Conservation (phyloP, 1,140 invertebrate genomes). For the Carcinoscorpius rotundicauda region DNA sequence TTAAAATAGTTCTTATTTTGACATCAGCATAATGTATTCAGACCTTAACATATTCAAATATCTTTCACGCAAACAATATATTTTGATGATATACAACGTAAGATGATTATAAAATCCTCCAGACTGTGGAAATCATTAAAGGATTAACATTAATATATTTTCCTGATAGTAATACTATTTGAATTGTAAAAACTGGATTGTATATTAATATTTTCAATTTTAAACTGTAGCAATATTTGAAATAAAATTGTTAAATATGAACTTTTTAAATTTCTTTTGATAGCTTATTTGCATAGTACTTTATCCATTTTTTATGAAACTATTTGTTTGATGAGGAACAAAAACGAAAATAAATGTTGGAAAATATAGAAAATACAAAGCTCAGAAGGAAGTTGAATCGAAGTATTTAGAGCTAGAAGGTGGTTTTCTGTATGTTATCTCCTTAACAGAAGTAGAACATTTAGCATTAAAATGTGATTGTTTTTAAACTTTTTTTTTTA, state of each 20-base stretch:
- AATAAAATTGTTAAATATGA: too few relatives aligned
- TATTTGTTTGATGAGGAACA: too few relatives aligned
- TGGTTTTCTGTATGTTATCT: neutral
- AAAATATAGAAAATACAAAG: neutral
- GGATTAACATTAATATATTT: too few relatives aligned
- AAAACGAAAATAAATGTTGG: neutral
- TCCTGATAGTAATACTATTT: too few relatives aligned
- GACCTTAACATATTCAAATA: neutral
- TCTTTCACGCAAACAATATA: constrained; percentile 1
- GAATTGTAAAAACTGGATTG: too few relatives aligned
- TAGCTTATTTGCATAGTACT: too few relatives aligned
- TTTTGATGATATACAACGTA: neutral
- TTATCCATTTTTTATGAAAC: too few relatives aligned
- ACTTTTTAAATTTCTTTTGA: too few relatives aligned
- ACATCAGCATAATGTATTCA: neutral
- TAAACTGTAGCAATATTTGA: too few relatives aligned
- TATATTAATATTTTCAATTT: too few relatives aligned
- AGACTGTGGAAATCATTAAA: too few relatives aligned
- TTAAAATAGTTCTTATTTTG: constrained; percentile 1
- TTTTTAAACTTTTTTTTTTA: neutral
- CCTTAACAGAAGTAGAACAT: neutral
- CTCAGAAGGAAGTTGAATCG: neutral
- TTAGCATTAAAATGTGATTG: neutral
- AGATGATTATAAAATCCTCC: neutral
- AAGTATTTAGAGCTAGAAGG: neutral